These are phyloP conservation scores for Numida meleagris DNA, from an alignment of 2,113 vertebrate species.

Conservation along the genomic window DNA sequence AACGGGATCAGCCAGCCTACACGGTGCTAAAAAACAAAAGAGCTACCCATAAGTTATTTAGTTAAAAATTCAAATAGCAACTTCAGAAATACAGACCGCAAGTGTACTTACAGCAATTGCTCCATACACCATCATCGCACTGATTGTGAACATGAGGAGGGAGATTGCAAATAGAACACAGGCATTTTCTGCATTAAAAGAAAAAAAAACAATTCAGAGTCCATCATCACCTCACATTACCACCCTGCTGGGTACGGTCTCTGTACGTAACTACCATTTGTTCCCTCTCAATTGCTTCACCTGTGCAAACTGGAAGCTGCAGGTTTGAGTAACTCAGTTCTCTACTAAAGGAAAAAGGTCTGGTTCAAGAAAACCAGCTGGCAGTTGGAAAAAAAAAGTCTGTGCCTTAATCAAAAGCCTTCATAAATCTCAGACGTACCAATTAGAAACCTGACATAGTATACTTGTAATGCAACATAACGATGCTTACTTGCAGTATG, in stretches of 20 bases:
- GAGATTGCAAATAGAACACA: conserved; percentile 96
- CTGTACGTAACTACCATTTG: not conserved
- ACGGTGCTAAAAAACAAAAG: conserved; percentile 82
- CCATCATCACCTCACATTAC: not conserved
- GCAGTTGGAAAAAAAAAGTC: not conserved
- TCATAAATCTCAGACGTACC: not conserved
- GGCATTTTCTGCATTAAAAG: conserved; percentile 87
- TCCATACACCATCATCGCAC: conserved; percentile 98
- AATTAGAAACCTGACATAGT: not conserved
- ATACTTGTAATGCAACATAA: conserved; percentile 11
- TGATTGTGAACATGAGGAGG: conserved; percentile 98
- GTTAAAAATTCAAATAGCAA: not conserved
- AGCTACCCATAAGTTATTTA: not conserved
- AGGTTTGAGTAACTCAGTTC: not conserved
- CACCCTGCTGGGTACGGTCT: not conserved
- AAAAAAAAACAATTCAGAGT: not conserved
- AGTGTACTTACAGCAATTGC: conserved; percentile 92
- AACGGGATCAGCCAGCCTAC: conserved; percentile 98
- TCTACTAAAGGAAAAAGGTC: not conserved
- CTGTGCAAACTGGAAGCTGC: not conserved
- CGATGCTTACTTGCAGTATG: not conserved
- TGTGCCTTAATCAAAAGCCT: not conserved
- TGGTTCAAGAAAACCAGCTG: not conserved
- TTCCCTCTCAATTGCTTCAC: not conserved
- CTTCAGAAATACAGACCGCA: not conserved